These are phyloP conservation scores for Peribatodes rhomboidaria DNA, from an alignment of 2,888 invertebrate species.

Conservation along the genomic window DNA sequence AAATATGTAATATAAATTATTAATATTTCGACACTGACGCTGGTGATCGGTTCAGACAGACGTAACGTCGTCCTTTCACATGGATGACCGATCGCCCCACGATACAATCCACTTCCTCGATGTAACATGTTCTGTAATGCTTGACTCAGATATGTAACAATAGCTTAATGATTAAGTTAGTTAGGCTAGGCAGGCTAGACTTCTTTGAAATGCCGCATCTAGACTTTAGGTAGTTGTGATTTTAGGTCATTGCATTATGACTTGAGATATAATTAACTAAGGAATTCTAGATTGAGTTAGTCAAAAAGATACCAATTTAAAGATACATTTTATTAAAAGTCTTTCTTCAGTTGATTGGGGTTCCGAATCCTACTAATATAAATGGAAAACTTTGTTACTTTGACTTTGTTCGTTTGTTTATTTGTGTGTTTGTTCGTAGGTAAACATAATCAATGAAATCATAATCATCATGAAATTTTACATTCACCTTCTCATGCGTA, in stretches of 20 bases:
- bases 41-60: not conserved
- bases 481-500: too few relatives aligned
- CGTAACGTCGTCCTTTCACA: constrained; percentile 30
- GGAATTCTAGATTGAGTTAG: too few relatives aligned
- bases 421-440: too few relatives aligned
- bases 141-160: constrained; percentile 8
- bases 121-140: constrained; percentile 23
- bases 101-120: constrained; percentile 30
- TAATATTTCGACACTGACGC: constrained; percentile 26
- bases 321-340: too few relatives aligned
- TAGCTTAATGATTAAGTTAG: not conserved
- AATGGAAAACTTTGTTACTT: too few relatives aligned
- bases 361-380: too few relatives aligned
- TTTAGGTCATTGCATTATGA: too few relatives aligned
- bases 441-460: too few relatives aligned
- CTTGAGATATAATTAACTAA: not conserved
- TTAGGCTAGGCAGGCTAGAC: not conserved
- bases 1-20: constrained; percentile 18
- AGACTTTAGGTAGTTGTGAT: not conserved
- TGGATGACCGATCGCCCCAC: constrained; percentile 15
- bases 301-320: too few relatives aligned
- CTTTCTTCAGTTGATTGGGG: too few relatives aligned
- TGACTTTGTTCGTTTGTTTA: too few relatives aligned
- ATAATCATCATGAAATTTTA: too few relatives aligned
- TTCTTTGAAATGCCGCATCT: not conserved